Evolutionary conservation across 1,140 invertebrate species (phyloP), one percentile per base, ranked within the genome.

Genomic region (Drosophila tsacasi): DNA sequence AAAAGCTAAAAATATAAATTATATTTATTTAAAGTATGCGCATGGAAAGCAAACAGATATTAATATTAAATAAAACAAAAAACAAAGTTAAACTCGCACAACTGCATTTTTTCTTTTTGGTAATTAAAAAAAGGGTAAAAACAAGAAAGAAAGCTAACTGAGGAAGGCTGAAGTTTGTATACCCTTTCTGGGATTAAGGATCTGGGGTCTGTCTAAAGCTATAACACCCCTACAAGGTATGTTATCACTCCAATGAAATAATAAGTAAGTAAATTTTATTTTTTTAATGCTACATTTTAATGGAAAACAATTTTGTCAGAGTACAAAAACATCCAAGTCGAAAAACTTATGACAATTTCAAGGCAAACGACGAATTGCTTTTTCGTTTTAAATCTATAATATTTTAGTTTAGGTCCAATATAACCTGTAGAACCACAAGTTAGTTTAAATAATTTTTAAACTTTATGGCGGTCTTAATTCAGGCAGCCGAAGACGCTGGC

Each of bases 21-120:
- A 90, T 90, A 90, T 90, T 90, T 90, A 90, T 90, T 90, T 90
- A 90, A 90, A 81, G 85, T 89, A 89, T 78, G 84, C 84, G 84
- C 83, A 90, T 90, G 89, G 82, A 90, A 90, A 90, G 85, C 85
- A 90, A 90, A 79, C 77, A 90, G 81, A 90, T 90, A 90, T 90
- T 90, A 90, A 90, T 90, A 90, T 90, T 90, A 90, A 90, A 90
- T 90, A 90, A 90, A 90, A 90, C 71, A 66, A 85, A 89, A 55
- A 90, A 76, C 74, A 76, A 89, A 89, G 78, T 90, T 89, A 81
- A 81, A 84, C 42, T 54, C 35, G 44, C 40, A 21, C 47, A 15
- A 25, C 12, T 37, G 65, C 17, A 32, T 59, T 58, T 55, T 54
- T 47, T 23, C 21, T 54, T 12, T 40, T 12, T 25, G 27, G 25